Evolutionary conservation across 1,140 invertebrate species (phyloP).

Genomic region (Lutraria rhynchaena): DNA sequence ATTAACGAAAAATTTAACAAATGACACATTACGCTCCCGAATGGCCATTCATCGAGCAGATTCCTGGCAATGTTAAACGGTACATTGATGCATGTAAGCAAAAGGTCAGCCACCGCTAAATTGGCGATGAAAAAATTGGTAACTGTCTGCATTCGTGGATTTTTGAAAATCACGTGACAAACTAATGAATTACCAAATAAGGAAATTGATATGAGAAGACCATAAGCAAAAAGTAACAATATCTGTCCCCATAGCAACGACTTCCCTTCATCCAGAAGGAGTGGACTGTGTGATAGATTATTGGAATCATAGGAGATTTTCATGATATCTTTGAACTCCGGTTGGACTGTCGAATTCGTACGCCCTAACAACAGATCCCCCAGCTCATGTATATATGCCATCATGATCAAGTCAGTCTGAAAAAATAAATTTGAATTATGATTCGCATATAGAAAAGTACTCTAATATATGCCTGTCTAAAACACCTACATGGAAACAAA

Average conservation of each 20-base stretch:
- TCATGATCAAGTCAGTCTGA: neutral
- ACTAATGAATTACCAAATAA: conserved; percentile 93
- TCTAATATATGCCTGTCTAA: too few relatives aligned
- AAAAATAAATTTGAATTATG: too few relatives aligned
- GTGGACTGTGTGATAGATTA: conserved; percentile 1
- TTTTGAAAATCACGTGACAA: conserved; percentile 90
- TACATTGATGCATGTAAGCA: conserved; percentile 94
- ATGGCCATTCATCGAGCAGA: conserved; percentile 80
- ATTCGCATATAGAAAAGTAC: too few relatives aligned
- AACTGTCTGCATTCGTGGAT: conserved; percentile 97
- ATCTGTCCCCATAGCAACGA: conserved; percentile 6
- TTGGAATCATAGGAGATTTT: conserved; percentile 31
- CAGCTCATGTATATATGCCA: conserved; percentile 51
- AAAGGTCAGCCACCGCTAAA: conserved; percentile 94
- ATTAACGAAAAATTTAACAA: conserved; percentile 83
- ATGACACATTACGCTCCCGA: conserved; percentile 82
- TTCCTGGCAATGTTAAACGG: conserved; percentile 83
- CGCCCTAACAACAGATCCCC: conserved; percentile 1
- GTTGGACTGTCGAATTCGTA: conserved; percentile 10
- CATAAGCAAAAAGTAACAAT: conserved; percentile 39
- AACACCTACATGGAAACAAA: too few relatives aligned
- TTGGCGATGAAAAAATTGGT: conserved; percentile 99
- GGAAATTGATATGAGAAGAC: conserved; percentile 48
- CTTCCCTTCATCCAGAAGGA: conserved; percentile 14
- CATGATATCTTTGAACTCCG: neutral